Percentiles rank a stretch among this genome's conserved stretches.
Conservation (phyloP, 2,797 vertebrate species). For the Sebastes diaconus region DNA sequence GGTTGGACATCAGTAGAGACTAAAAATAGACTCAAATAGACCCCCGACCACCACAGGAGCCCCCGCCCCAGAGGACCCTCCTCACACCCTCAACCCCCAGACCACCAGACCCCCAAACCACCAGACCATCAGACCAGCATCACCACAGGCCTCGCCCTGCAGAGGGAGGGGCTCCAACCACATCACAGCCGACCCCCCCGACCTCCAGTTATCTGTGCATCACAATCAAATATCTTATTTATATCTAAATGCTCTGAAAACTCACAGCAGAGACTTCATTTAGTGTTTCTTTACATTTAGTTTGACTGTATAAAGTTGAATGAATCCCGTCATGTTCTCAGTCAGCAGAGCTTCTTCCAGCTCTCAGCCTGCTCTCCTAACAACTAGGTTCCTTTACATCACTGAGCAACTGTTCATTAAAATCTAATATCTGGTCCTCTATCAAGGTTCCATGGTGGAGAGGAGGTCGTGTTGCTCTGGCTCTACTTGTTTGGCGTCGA, state of each 20-base stretch:
- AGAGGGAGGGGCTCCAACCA: constrained; percentile 44
- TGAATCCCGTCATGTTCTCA: too few relatives aligned
- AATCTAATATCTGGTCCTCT: too few relatives aligned
- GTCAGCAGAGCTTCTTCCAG: too few relatives aligned
- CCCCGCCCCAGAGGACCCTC: constrained; percentile 12
- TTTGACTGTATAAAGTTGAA: too few relatives aligned
- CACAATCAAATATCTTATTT: not conserved
- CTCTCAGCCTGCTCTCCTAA: too few relatives aligned
- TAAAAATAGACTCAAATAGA: constrained; percentile 40
- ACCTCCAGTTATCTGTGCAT: not conserved
- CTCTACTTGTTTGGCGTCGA: too few relatives aligned
- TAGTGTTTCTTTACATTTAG: not conserved
- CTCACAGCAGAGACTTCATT: too few relatives aligned
- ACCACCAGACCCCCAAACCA: not conserved
- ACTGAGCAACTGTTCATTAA: too few relatives aligned
- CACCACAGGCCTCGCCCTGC: constrained; percentile 32
- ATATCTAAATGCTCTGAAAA: not conserved
- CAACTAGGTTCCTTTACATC: too few relatives aligned
- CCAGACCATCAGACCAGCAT: not conserved
- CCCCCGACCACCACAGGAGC: constrained; percentile 6
- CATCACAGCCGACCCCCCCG: constrained; percentile 32
- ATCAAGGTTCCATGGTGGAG: too few relatives aligned
- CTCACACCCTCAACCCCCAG: not conserved
- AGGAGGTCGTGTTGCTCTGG: too few relatives aligned
- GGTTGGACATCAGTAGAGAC: not conserved